These are phyloP conservation scores for Nephrotoma flavescens DNA, from an alignment of 2,888 invertebrate genomes.

Conservation along the genomic window DNA sequence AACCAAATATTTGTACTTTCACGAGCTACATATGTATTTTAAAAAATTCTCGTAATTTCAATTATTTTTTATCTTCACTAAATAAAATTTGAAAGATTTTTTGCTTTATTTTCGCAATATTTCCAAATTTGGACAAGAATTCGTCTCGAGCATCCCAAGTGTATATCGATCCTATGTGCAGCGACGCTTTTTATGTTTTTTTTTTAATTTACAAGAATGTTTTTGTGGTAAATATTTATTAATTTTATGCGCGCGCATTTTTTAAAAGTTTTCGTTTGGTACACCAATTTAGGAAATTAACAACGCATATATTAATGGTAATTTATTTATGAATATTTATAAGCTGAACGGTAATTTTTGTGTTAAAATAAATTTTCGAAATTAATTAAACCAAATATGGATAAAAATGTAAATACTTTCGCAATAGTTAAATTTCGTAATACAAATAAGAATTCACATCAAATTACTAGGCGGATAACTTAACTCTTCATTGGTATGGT, in stretches of 20 bases:
- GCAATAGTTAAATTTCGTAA: no score
- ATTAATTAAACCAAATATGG: not conserved
- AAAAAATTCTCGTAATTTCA: not conserved
- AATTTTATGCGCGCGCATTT: not conserved
- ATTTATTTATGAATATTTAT: not conserved
- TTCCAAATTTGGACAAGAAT: not conserved
- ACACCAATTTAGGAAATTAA: not conserved
- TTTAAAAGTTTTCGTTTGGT: not conserved
- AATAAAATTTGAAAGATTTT: not conserved
- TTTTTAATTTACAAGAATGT: not conserved
- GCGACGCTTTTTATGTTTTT: not conserved
- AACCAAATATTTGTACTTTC: not conserved
- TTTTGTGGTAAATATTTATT: not conserved
- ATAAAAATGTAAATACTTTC: no score
- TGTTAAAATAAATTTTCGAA: not conserved
- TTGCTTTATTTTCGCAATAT: not conserved
- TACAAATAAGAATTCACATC: no score
- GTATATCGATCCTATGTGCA: not conserved
- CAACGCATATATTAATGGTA: not conserved
- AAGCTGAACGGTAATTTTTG: not conserved
- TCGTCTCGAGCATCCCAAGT: not conserved
- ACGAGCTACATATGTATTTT: not conserved
- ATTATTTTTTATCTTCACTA: not conserved
- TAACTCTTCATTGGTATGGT: no score
- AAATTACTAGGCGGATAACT: no score